Evolutionary conservation across 2,113 vertebrate species (phyloP), one percentile per base, ranked within the genome.

Genomic region (Boulengeromyrus knoepffleri): DNA sequence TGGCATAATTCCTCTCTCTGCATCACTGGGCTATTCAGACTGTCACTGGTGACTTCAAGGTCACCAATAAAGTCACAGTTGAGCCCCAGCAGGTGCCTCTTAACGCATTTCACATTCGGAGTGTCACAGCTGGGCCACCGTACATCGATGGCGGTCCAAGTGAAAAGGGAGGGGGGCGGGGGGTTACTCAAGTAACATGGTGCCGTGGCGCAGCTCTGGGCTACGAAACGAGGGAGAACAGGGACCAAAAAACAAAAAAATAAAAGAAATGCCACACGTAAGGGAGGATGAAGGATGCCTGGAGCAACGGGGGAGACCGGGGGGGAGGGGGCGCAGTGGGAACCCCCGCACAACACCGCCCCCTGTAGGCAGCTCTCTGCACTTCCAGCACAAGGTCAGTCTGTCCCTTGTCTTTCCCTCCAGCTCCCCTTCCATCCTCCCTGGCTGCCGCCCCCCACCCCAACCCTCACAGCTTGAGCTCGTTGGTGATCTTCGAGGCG

Each of bases 401-500:
- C 24, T 15, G 45, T 15, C 27, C 45, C 46, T 86, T 5, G 45
- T 50, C n/a, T 47, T n/a, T 27, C 50, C 24, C 50, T 19, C 15
- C 21, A 3, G 21, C 46, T 53, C n/a, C 89, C 58, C 90, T 83
- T 50, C 86, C 53, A 4, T 53, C 31, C 86, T 58, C 53, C 74
- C 39, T 1, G 56, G 56, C 56, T 24, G 21, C 21, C 21, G 7
- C 53, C 13, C 17, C 52, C 53, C 19, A 7, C 53, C 53, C 53
- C 19, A 2, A 6, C 90, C 86, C 90, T 97, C 96, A 97, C 95
- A 97, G 97, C 95, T 97, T 97, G 3, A 97, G 96, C 94, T 97
- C 97, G 8, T 97, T 97, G 94, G 97, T 97, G 90, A 97, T 95
- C 95, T 97, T 97, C 85, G 97, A 97, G 93, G 97, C 97, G 94